phyloP scores from a whole-genome alignment of 2,797 vertebrate species.

The Silurus lanzhouensis region DNA sequence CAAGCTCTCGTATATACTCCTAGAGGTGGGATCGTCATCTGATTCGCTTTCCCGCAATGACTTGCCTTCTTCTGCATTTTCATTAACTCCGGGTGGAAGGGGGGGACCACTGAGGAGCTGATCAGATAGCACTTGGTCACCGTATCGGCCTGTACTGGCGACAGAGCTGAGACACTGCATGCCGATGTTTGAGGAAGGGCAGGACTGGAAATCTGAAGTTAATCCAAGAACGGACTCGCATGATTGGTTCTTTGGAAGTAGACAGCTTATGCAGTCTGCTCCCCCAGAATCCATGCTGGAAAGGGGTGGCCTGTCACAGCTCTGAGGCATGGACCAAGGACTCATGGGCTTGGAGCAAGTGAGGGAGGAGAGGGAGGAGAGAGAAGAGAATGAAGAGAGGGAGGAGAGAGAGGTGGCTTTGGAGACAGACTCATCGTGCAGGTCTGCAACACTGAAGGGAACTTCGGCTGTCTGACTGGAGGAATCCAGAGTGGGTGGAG shows the following conservation, averaged over 20 bases:
- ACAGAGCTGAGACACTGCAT: conserved; percentile 86
- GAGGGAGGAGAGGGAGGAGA: conserved; percentile 58
- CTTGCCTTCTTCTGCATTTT: conserved; percentile 81
- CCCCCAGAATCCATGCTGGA: conserved; percentile 83
- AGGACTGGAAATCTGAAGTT: conserved; percentile 80
- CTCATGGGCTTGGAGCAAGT: conserved; percentile 58
- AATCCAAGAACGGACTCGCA: conserved; percentile 83
- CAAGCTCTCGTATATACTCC: conserved; percentile 87
- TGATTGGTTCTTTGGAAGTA: conserved; percentile 83
- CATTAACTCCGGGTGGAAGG: conserved; percentile 79
- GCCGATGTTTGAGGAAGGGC: conserved; percentile 81
- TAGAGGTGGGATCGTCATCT: conserved; percentile 71
- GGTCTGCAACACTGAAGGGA: conserved; percentile 78
- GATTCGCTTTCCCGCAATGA: conserved; percentile 86
- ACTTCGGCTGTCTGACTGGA: conserved; percentile 75
- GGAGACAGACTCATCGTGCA: conserved; percentile 80
- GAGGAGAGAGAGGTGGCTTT: conserved; percentile 85
- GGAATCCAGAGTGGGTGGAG: conserved; percentile 65
- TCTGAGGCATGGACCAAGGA: conserved; percentile 57
- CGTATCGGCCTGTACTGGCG: conserved; percentile 75
- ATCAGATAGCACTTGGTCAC: conserved; percentile 87
- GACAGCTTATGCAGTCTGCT: conserved; percentile 85
- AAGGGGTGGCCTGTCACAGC: conserved; percentile 54
- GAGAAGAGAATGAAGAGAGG: conserved; percentile 67
- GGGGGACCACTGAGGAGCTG: conserved; percentile 84